These are phyloP conservation scores for Zaprionus vittiger DNA, from an alignment of 1,140 invertebrate genomes.

Conservation along the genomic window DNA sequence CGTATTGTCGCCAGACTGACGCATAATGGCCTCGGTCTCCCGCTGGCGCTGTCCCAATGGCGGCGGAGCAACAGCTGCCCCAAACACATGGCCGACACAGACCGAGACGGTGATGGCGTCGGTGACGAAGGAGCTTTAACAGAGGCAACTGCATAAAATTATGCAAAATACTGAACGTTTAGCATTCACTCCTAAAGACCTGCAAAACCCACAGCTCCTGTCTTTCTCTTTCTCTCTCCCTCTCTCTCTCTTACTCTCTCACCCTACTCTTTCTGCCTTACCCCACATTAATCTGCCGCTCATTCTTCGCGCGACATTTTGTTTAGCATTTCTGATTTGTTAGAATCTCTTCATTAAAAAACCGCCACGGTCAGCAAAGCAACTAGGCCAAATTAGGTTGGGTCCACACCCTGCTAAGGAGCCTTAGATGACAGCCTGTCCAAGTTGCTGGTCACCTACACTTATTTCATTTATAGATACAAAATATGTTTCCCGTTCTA, in stretches of 20 bases:
- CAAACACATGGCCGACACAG: conserved; percentile 19
- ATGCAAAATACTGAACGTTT: conserved; percentile 6
- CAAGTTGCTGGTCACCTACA: not conserved
- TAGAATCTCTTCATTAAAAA: conserved; percentile 25
- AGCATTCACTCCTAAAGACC: conserved; percentile 1
- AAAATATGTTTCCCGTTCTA: not conserved
- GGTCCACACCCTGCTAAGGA: not conserved
- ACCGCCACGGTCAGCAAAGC: not conserved
- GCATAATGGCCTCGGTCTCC: conserved; percentile 38
- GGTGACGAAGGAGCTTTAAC: not conserved
- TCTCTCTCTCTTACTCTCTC: not conserved
- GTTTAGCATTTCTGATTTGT: conserved; percentile 17
- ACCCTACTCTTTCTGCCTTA: not conserved
- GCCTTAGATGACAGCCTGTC: not conserved
- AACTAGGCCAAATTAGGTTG: conserved; percentile 9
- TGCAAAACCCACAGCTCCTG: not conserved
- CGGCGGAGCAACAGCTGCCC: conserved; percentile 32
- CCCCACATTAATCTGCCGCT: conserved; percentile 2
- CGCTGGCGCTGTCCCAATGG: conserved; percentile 21
- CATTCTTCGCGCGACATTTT: conserved; percentile 19
- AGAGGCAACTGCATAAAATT: conserved; percentile 8
- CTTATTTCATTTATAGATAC: too few species aligned
- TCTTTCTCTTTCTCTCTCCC: not conserved
- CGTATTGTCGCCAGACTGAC: conserved; percentile 30
- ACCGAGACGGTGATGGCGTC: not conserved